phyloP scores from a whole-genome alignment of 2,888 invertebrate species.

The Oligia latruncula region DNA sequence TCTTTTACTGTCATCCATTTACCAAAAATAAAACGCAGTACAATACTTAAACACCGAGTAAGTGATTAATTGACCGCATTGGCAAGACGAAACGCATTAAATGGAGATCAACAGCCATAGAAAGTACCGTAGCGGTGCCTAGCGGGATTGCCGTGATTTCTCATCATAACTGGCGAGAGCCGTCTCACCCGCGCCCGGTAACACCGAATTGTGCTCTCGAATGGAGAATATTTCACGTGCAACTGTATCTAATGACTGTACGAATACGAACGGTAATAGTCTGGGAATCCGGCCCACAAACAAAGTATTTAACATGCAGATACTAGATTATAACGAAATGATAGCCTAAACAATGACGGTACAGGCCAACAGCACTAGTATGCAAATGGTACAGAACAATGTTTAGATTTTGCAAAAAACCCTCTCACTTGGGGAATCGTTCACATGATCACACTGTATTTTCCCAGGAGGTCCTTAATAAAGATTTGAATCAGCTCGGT shows the following conservation, averaged over 20 bases:
- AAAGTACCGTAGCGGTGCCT: slow-evolving; percentile 88
- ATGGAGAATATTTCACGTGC: slow-evolving; percentile 85
- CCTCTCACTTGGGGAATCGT: slow-evolving; percentile 70
- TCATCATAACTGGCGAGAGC: slow-evolving; percentile 76
- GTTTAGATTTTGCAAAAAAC: slow-evolving; percentile 78
- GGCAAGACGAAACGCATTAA: slow-evolving; percentile 86
- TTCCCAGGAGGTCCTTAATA: slow-evolving; percentile 79
- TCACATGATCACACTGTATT: slow-evolving; percentile 77
- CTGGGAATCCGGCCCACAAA: slow-evolving; percentile 85
- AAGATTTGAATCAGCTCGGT: slow-evolving; percentile 71
- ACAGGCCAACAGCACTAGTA: slow-evolving; percentile 72
- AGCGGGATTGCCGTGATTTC: slow-evolving; percentile 87
- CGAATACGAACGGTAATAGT: slow-evolving; percentile 80
- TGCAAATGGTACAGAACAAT: slow-evolving; percentile 80
- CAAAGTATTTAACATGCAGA: slow-evolving; percentile 81
- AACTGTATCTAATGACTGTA: slow-evolving; percentile 87
- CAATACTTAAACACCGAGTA: slow-evolving; percentile 69
- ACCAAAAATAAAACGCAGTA: slow-evolving; percentile 66
- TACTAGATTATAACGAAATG: slow-evolving; percentile 82
- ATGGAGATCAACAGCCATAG: slow-evolving; percentile 83
- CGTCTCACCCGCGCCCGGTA: slow-evolving; percentile 64
- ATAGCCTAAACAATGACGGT: slow-evolving; percentile 87
- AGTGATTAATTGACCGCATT: slow-evolving; percentile 86
- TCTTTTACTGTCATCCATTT: slow-evolving; percentile 51
- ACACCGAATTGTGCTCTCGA: slow-evolving; percentile 87